These are phyloP conservation scores for Stichodactyla mertensii DNA, from an alignment of 64 coral and sea anemone genomes.

Conservation along the genomic window DNA sequence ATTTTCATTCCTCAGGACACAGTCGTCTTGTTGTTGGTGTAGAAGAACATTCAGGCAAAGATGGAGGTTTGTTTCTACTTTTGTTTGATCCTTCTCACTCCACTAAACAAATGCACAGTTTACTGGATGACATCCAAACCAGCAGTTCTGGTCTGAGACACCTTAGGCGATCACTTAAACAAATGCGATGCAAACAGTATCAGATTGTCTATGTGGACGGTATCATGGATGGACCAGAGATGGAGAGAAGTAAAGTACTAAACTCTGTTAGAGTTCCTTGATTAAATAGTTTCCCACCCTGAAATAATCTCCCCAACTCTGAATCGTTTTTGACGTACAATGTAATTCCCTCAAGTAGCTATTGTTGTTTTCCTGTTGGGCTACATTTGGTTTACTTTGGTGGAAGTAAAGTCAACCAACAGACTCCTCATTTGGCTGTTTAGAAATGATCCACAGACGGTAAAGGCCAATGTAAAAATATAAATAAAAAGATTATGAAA, in stretches of 20 bases:
- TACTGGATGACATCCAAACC: slow-evolving; percentile 61
- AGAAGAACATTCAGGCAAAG: slow-evolving; percentile 80
- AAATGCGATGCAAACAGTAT: slow-evolving; percentile 91
- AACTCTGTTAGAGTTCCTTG: slow-evolving; percentile 58
- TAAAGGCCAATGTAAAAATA: no score
- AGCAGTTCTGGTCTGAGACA: slow-evolving; percentile 57
- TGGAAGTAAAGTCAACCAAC: no score
- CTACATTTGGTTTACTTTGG: no score
- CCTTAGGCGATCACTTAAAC: slow-evolving; percentile 74
- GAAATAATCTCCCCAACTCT: no score
- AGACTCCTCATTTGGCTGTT: no score
- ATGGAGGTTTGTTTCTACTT: slow-evolving; percentile 69
- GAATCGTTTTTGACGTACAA: no score
- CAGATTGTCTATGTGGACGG: slow-evolving; percentile 87
- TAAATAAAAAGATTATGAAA: no score
- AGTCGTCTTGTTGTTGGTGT: slow-evolving; percentile 90
- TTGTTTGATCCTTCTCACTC: slow-evolving; percentile 92
- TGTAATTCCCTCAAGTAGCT: no score
- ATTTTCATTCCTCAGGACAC: slow-evolving; percentile 58
- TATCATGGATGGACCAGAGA: slow-evolving; percentile 74
- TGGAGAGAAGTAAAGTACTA: slow-evolving; percentile 65
- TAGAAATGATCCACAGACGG: no score
- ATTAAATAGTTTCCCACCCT: background rate
- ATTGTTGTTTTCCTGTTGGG: no score
- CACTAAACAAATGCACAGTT: slow-evolving; percentile 88